Conservation (phyloP, 2,113 vertebrate species). For the Paramisgurnus dabryanus region DNA sequence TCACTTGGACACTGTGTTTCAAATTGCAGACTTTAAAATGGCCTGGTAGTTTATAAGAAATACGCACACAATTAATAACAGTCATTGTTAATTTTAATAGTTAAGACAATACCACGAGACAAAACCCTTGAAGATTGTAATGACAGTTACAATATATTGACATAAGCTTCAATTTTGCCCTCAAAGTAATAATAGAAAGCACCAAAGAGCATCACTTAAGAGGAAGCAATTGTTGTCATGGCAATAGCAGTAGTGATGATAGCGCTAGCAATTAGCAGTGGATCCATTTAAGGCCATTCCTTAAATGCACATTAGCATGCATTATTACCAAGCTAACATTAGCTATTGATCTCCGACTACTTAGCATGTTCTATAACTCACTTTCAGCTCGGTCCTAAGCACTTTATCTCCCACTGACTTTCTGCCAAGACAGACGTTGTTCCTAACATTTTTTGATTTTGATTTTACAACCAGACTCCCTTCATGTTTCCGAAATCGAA, state of each 20-base stretch:
- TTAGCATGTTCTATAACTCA: slow-evolving; percentile 30
- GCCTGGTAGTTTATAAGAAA: neutral
- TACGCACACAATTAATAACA: neutral
- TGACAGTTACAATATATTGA: neutral
- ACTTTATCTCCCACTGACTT: neutral
- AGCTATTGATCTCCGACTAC: slow-evolving; percentile 7
- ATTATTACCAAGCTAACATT: slow-evolving; percentile 30
- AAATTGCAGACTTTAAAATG: neutral
- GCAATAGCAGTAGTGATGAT: neutral
- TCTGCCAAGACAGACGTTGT: neutral
- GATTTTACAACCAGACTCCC: neutral
- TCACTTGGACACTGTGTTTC: neutral
- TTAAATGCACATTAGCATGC: slow-evolving; percentile 29
- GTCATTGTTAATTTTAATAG: slow-evolving; percentile 1
- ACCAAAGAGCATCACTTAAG: neutral
- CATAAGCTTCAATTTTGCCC: neutral
- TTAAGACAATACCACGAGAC: neutral
- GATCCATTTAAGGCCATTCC: neutral
- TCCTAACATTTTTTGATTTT: neutral
- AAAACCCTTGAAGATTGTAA: neutral
- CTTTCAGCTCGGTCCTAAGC: neutral
- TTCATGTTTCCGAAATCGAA: slow-evolving; percentile 3
- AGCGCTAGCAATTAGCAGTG: slow-evolving; percentile 24
- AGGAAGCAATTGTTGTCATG: slow-evolving; percentile 11
- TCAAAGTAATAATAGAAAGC: neutral